Evolutionary conservation across 2,888 invertebrate species (phyloP), one percentile per base, ranked within the genome.

Genomic region (Patella pellucida): DNA sequence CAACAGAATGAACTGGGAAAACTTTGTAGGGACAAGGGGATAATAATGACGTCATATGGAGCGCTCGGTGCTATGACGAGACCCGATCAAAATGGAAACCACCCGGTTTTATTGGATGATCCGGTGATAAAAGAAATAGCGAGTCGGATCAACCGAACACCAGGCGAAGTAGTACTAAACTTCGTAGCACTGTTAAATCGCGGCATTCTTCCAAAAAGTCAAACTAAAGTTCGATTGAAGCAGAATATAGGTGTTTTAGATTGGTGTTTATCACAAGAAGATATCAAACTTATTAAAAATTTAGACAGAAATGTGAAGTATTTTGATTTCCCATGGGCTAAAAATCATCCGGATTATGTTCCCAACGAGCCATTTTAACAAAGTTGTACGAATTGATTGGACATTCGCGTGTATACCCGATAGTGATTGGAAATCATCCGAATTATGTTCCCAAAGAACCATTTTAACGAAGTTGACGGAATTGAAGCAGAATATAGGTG

Each of bases 111-210:
- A 12, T 75, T 85, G 9, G 73, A 81, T 9, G 81, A 84, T 50
- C 78, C 75, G 1, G 78, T 84, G 11, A 71, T 84, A n/a, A 70
- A 73, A 16, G 71, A 78, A 41, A 77, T 88, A n/a, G 81, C 87
- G 14, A 41, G 68, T 7, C 82, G 81, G 12, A 81, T 84, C 52
- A 74, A 76, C 7, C 82, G 81, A 72, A 83, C 84, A 52, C 80
- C 85, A 31, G 86, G 85, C 7, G 86, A 88, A 71, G 81, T 88
- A 69, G 76, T 88, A 69, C 72, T 88, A 16, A 76, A 85, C 41
- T 84, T 84, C 78, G 76, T 85, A 5, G 23, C 62, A 3, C n/a
- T 86, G 9, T 81, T 86, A 69, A 81, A 82, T 27, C 77, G 87
- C 72, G 79, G 76, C 41, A 85, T 85, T 9, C 78, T 88, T n/a